phyloP scores from a whole-genome alignment of 1,140 invertebrate species.

The Atta cephalotes region DNA sequence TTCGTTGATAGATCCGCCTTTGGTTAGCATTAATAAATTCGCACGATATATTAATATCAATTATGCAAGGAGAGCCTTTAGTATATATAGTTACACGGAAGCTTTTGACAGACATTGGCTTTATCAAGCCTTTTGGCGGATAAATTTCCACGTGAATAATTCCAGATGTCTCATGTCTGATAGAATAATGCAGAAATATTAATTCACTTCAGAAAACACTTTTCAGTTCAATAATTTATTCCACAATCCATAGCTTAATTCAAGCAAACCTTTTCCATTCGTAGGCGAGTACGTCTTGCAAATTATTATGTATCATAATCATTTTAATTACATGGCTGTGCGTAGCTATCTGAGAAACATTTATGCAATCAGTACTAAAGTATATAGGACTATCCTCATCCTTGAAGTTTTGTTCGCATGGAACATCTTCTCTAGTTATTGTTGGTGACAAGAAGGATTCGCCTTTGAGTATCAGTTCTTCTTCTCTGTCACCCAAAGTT shows the following conservation, averaged over 20 bases:
- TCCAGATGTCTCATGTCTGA: conserved; percentile 67
- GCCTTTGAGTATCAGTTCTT: conserved; percentile 69
- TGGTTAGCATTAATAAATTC: conserved; percentile 76
- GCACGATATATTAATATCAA: conserved; percentile 76
- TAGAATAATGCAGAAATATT: conserved; percentile 27
- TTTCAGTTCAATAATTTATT: background rate
- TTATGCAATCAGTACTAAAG: conserved; percentile 72
- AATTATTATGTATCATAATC: conserved; percentile 77
- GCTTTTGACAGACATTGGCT: conserved; percentile 72
- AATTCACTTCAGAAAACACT: background rate
- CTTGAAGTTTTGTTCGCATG: conserved; percentile 27
- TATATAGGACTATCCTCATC: conserved; percentile 73
- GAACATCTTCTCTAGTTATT: conserved; percentile 25
- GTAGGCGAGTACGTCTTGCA: conserved; percentile 75
- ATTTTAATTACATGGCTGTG: conserved; percentile 70
- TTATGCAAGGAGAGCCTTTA: conserved; percentile 64
- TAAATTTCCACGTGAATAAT: conserved; percentile 70
- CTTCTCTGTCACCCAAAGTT: conserved; percentile 68
- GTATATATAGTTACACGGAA: conserved; percentile 71
- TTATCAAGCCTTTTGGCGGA: conserved; percentile 76
- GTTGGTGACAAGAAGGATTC: conserved; percentile 50
- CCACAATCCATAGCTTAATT: background rate
- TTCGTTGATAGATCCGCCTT: conserved; percentile 74
- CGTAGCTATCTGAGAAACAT: conserved; percentile 59
- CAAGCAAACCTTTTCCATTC: conserved; percentile 77